These are phyloP conservation scores for Huso huso DNA, from an alignment of 2,797 vertebrate genomes.

Conservation along the genomic window DNA sequence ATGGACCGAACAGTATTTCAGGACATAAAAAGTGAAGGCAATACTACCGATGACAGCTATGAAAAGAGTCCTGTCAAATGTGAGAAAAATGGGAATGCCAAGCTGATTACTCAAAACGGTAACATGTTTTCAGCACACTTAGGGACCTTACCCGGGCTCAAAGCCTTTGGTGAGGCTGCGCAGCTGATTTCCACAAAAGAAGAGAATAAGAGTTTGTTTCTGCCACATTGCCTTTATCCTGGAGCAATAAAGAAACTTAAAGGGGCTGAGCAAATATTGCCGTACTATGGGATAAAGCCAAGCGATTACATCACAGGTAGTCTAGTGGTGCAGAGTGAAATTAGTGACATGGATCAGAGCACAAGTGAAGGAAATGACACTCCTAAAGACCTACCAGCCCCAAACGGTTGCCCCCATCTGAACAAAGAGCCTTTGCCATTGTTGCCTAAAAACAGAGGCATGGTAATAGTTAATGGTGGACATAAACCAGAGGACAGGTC, in stretches of 20 bases:
- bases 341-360: constrained; percentile 77
- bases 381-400: constrained; percentile 69
- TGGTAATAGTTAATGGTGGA: constrained; percentile 95
- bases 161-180: constrained; percentile 78
- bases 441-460: constrained; percentile 89
- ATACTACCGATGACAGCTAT: constrained; percentile 75
- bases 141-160: constrained; percentile 82
- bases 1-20: constrained; percentile 76
- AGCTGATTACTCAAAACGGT: constrained; percentile 86
- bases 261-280: constrained; percentile 89
- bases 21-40: constrained; percentile 81
- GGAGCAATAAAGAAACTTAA: constrained; percentile 98
- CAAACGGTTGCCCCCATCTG: constrained; percentile 83
- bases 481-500: constrained; percentile 88
- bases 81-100: constrained; percentile 85
- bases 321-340: constrained; percentile 72
- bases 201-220: constrained; percentile 92
- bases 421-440: constrained; percentile 86
- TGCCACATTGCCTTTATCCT: constrained; percentile 96
- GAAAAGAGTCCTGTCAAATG: constrained; percentile 86
- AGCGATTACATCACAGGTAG: constrained; percentile 88
- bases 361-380: constrained; percentile 70
- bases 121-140: constrained; percentile 88
- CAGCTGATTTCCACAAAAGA: constrained; percentile 89
- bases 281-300: constrained; percentile 95